Percentiles rank a stretch among this genome's conserved stretches.
Evolutionary conservation across 35 echinoderm and acorn worm species (phyloP).

Genomic region (Strongylocentrotus purpuratus): DNA sequence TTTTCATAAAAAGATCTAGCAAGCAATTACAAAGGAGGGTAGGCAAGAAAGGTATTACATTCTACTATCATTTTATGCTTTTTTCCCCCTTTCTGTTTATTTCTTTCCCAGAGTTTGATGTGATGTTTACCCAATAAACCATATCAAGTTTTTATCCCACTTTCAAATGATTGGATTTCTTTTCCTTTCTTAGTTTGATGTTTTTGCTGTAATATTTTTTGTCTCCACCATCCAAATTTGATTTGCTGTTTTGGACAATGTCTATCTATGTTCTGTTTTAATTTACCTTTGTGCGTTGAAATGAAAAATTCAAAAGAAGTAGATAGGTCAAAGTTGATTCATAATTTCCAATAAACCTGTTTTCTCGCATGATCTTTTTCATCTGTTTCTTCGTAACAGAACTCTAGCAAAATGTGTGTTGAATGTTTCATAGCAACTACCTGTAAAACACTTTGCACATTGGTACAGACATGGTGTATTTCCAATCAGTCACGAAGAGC

Average conservation of each 20-base stretch:
- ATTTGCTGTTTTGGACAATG: not conserved
- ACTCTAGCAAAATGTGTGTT: not conserved
- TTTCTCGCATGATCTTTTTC: not conserved
- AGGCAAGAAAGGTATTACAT: not conserved
- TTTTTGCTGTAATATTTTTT: slow-evolving; percentile 23
- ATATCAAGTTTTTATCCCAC: not conserved
- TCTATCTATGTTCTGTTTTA: not conserved
- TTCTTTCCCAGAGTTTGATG: not conserved
- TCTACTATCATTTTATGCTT: not conserved
- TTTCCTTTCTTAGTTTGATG: not conserved
- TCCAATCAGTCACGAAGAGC: not conserved
- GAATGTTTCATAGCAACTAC: not conserved
- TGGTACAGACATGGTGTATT: not conserved
- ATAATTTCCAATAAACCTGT: not conserved
- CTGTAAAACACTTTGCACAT: not conserved
- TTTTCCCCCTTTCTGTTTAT: not conserved
- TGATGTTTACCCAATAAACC: not conserved
- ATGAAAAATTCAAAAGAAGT: too few relatives aligned
- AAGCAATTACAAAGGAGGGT: not conserved
- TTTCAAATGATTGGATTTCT: not conserved
- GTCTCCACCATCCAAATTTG: not conserved
- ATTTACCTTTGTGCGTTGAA: too few relatives aligned
- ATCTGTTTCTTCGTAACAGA: not conserved
- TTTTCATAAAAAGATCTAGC: not conserved
- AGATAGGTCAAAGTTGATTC: too few relatives aligned